phyloP scores from a whole-genome alignment of 2,113 vertebrate genomes.

The Oncorhynchus kisutch region DNA sequence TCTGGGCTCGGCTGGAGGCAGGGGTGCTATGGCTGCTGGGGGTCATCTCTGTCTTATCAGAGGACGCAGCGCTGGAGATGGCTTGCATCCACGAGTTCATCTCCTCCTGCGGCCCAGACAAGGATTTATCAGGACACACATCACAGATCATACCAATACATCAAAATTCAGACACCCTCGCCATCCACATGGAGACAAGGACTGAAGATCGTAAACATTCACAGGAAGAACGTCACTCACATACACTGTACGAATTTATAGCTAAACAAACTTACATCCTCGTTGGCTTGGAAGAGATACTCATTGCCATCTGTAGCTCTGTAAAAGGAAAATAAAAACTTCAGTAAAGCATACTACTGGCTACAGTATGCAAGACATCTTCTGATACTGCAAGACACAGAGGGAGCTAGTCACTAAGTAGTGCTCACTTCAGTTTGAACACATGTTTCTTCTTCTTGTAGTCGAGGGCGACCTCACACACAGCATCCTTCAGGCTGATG shows the following conservation, averaged over 20 bases:
- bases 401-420: not conserved
- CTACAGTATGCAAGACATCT: not conserved
- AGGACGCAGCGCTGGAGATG: constrained; percentile 82
- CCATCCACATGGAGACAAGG: not conserved
- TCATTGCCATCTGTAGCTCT: constrained; percentile 96
- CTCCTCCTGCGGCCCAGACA: constrained; percentile 82
- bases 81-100: constrained; percentile 97
- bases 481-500: constrained; percentile 88
- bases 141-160: too few relatives aligned
- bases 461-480: constrained; percentile 90
- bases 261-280: constrained; percentile 94
- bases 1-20: constrained; percentile 88
- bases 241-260: constrained; percentile 20
- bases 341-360: not conserved
- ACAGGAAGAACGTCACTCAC: not conserved
- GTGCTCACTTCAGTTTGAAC: constrained; percentile 93
- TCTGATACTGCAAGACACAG: not conserved
- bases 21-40: constrained; percentile 95
- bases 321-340: constrained; percentile 43
- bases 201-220: not conserved
- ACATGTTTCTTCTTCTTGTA: constrained; percentile 99
- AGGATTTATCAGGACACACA: not conserved
- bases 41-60: constrained; percentile 83
- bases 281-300: constrained; percentile 99
- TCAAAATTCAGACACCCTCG: not conserved